phyloP scores from a whole-genome alignment of 2,888 invertebrate species.

The Acheta domesticus region DNA sequence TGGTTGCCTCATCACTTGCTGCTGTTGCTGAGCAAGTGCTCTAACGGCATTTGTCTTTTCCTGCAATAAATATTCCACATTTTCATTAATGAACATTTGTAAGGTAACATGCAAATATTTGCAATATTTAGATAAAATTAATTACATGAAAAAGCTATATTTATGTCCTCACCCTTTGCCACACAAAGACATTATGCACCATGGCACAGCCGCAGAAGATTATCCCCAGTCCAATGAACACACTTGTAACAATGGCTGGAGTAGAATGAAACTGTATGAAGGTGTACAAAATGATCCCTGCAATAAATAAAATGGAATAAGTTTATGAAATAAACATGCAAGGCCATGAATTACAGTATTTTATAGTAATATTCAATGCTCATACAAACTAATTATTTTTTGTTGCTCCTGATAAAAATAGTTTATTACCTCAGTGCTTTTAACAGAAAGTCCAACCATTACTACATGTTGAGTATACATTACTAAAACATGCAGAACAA shows the following conservation, averaged over 20 bases:
- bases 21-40: constrained; percentile 54
- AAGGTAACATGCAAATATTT: background rate
- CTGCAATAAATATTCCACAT: constrained; percentile 40
- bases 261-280: constrained; percentile 90
- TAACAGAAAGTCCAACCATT: too few relatives aligned
- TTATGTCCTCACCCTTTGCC: constrained; percentile 65
- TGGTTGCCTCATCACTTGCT: constrained; percentile 36
- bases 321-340: background rate
- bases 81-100: background rate
- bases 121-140: background rate
- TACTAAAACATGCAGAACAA: too few relatives aligned
- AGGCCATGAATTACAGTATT: too few relatives aligned
- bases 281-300: constrained; percentile 88
- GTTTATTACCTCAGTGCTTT: too few relatives aligned
- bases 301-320: constrained; percentile 37
- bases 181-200: constrained; percentile 91
- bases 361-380: too few relatives aligned
- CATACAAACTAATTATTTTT: too few relatives aligned
- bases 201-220: constrained; percentile 90
- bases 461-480: too few relatives aligned
- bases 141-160: background rate
- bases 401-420: too few relatives aligned
- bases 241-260: constrained; percentile 85
- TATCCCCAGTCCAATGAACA: constrained; percentile 86
- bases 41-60: constrained; percentile 82